phyloP scores from a whole-genome alignment of 2,888 invertebrate species.

The Apeira syringaria region DNA sequence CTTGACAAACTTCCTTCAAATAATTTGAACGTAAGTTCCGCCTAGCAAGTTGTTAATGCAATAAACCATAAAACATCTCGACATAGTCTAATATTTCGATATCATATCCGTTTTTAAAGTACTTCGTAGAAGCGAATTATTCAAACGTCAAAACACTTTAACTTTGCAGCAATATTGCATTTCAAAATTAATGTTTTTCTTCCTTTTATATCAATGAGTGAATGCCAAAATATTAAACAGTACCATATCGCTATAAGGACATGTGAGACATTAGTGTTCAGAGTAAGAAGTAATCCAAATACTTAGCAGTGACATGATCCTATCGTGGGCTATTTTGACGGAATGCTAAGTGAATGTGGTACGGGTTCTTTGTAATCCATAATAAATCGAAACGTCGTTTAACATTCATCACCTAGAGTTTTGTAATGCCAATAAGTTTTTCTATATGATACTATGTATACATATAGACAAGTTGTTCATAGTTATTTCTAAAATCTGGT shows the following conservation, averaged over 20 bases:
- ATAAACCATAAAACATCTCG: too few species aligned
- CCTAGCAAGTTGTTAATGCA: too few species aligned
- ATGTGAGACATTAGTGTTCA: not conserved
- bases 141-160: not conserved
- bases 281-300: not conserved
- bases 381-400: not conserved
- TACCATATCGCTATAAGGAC: too few species aligned
- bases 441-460: too few species aligned
- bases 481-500: too few species aligned
- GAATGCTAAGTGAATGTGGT: not conserved
- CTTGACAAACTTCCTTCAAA: too few species aligned
- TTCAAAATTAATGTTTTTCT: constrained; percentile 4
- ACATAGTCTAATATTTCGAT: not conserved
- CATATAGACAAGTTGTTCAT: too few species aligned
- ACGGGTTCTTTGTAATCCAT: not conserved
- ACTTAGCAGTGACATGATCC: not conserved
- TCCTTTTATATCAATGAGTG: constrained; percentile 1
- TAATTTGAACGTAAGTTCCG: too few species aligned
- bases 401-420: not conserved
- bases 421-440: too few species aligned
- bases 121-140: not conserved
- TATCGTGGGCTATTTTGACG: not conserved
- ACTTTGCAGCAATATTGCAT: constrained; percentile 1
- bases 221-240: too few species aligned
- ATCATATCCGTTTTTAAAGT: not conserved